Base-by-base conservation (phyloP, 2,113 vertebrate species). In the Serinus canaria region DNA sequence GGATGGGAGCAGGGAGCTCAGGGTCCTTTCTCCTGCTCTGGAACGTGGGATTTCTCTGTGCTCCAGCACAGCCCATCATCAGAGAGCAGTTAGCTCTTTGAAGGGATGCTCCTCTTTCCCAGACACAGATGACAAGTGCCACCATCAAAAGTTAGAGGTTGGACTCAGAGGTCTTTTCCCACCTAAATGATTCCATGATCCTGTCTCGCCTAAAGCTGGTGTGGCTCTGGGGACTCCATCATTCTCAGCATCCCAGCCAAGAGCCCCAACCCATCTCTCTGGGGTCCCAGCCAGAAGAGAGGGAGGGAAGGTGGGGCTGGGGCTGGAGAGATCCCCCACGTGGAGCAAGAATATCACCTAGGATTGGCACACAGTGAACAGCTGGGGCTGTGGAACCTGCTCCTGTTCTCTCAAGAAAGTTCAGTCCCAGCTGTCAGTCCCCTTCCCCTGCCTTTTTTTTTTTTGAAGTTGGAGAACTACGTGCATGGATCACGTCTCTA, bases 381-480 rank as follows among this genome's bases (percentile, higher is more conserved):
- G 53, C 50, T 25, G 1, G 7, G 28, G 24, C 49, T 44, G 41
- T 6, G 22, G 13, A 7, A 28, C 37, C 78, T 46, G 47, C 59
- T 95, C 28, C 49, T 69, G 27, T 31, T 73, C 70, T 74, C 82
- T 70, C 24, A 1, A 83, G 82, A 80, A 95, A 90, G 50, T 87
- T 96, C 53, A 64, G 55, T 39, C 63, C n/a, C 67, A 46, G 70
- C 75, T 89, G 81, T 73, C 89, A 79, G n/a, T 50, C 55, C 1
- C 49, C 49, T 56, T 91, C 69, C 93, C 28, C 80, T 80, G 53
- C 83, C 86, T 93, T 84, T 93, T 91, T 52, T 87, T 91, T 75
- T 37, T 94, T 91, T 75, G 70, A 97, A 96, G 96, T 27, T 74
- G 53, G 91, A 92, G 94, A 97, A 66, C 81, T 87, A 83, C 33